A percentile compares a stretch with the other conserved stretches of the same genome.
Conservation (phyloP, 2,888 invertebrate species). For the Tetropium fuscum region DNA sequence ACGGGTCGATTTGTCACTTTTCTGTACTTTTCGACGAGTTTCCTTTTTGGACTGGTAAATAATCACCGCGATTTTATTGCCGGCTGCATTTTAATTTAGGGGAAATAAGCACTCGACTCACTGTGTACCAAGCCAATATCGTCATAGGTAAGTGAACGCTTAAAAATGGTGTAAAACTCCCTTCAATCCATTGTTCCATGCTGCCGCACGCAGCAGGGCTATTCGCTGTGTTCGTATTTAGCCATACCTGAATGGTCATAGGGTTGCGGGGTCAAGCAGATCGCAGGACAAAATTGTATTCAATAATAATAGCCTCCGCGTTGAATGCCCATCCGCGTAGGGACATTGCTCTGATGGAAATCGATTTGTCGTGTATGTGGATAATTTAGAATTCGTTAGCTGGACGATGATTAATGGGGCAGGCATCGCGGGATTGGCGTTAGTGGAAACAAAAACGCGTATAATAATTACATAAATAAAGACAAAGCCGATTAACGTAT, state of each 20-base stretch:
- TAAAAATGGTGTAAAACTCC: neutral
- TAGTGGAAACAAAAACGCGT: too few relatives aligned
- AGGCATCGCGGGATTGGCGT: too few relatives aligned
- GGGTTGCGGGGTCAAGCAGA: neutral
- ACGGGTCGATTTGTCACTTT: too few relatives aligned
- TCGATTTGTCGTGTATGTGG: slow-evolving; percentile 37
- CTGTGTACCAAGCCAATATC: neutral
- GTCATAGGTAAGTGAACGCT: neutral
- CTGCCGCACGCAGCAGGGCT: neutral
- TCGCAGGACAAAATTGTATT: slow-evolving; percentile 5
- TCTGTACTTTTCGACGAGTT: too few relatives aligned
- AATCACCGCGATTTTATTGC: too few relatives aligned
- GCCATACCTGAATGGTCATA: slow-evolving; percentile 2
- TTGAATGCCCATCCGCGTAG: neutral
- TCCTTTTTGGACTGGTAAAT: too few relatives aligned
- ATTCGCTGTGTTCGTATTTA: neutral
- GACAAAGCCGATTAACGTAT: too few relatives aligned
- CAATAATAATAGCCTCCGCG: slow-evolving; percentile 12
- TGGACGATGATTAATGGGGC: slow-evolving; percentile 36
- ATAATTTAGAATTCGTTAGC: slow-evolving; percentile 35
- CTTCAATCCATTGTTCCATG: neutral
- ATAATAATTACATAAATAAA: too few relatives aligned
- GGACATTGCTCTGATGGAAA: slow-evolving; percentile 10
- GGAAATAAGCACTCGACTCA: too few relatives aligned
- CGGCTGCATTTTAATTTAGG: too few relatives aligned